phyloP scores from a whole-genome alignment of 2,797 vertebrate species.

The Phataginus tricuspis region DNA sequence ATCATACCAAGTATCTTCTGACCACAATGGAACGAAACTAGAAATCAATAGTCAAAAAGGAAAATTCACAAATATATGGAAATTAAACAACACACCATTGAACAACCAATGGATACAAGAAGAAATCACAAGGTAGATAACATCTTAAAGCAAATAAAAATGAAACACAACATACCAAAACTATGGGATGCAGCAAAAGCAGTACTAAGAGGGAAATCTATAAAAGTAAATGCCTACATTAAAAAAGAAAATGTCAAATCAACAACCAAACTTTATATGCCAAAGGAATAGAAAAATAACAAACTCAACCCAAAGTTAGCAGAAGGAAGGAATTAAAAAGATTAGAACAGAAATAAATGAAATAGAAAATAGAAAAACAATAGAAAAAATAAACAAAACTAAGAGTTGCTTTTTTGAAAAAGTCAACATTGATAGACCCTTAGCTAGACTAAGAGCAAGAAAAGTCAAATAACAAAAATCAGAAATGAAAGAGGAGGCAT shows the following conservation, averaged over 20 bases:
- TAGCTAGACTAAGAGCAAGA: background rate
- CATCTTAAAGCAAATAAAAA: background rate
- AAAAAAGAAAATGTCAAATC: background rate
- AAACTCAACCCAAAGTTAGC: background rate
- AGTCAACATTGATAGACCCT: background rate
- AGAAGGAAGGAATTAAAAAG: background rate
- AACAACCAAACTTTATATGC: background rate
- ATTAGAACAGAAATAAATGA: background rate
- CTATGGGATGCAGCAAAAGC: background rate
- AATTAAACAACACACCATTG: background rate
- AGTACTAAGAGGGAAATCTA: background rate
- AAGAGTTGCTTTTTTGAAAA: background rate
- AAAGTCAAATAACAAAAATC: slow-evolving; percentile 10
- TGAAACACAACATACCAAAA: background rate
- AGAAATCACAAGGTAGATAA: background rate
- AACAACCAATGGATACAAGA: background rate
- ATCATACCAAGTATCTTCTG: background rate
- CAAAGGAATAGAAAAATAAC: background rate
- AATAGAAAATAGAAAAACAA: background rate
- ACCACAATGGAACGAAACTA: background rate
- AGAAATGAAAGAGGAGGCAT: background rate
- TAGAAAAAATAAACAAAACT: background rate
- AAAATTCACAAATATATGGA: background rate
- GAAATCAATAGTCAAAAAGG: background rate
- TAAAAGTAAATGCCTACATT: background rate